phyloP scores from a whole-genome alignment of 2,113 vertebrate species.

The Arvicanthis niloticus region DNA sequence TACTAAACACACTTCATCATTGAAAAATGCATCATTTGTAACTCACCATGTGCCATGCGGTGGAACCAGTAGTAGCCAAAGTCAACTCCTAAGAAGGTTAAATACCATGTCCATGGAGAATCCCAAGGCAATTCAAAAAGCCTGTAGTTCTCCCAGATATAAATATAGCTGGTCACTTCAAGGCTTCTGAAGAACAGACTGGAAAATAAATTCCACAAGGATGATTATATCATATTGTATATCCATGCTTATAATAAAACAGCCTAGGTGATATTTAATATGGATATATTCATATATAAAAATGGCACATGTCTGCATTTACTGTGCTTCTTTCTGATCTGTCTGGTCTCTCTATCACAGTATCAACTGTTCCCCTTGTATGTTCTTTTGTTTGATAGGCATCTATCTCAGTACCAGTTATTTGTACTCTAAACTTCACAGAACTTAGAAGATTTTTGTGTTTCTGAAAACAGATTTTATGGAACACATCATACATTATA shows the following conservation, averaged over 20 bases:
- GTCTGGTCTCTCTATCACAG: not conserved
- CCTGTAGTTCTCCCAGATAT: slow-evolving; percentile 92
- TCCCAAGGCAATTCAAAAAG: slow-evolving; percentile 93
- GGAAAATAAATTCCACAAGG: slow-evolving; percentile 65
- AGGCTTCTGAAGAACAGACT: slow-evolving; percentile 91
- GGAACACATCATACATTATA: not conserved
- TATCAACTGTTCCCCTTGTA: not conserved
- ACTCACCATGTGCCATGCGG: slow-evolving; percentile 92
- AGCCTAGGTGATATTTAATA: not conserved
- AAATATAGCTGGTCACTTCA: slow-evolving; percentile 92
- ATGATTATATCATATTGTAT: not conserved
- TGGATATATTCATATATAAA: not conserved
- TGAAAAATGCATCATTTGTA: not conserved
- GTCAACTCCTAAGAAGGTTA: slow-evolving; percentile 93
- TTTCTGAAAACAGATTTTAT: slow-evolving; percentile 10
- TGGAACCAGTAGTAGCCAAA: slow-evolving; percentile 96
- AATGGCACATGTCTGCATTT: not conserved
- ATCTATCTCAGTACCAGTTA: not conserved
- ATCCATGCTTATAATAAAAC: not conserved
- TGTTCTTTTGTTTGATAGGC: not conserved
- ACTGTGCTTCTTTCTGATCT: not conserved
- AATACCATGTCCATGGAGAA: slow-evolving; percentile 94
- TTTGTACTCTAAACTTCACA: not conserved
- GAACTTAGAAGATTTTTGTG: not conserved
- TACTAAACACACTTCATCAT: slow-evolving; percentile 35